These are phyloP conservation scores for Struthidea cinerea DNA, from an alignment of 2,113 vertebrate species.

Conservation along the genomic window DNA sequence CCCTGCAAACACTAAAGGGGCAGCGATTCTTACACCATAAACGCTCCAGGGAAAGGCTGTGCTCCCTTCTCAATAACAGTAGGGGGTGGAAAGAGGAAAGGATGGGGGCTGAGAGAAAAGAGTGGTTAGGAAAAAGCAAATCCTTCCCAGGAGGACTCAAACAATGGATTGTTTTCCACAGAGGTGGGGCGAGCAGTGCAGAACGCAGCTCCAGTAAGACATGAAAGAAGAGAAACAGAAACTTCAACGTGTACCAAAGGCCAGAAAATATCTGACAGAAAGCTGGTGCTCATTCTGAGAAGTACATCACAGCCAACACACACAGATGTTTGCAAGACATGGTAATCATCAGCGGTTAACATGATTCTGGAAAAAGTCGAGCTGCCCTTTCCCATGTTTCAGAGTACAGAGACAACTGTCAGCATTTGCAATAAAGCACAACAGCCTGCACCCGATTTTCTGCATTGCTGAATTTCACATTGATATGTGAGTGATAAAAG, in stretches of 20 bases:
- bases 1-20: not conserved
- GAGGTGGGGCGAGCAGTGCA: not conserved
- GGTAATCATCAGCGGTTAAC: not conserved
- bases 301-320: not conserved
- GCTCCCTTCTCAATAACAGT: not conserved
- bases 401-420: slow-evolving; percentile 13
- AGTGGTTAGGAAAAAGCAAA: not conserved
- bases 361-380: slow-evolving; percentile 27
- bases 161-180: not conserved
- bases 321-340: slow-evolving; percentile 11
- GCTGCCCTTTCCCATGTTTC: slow-evolving; percentile 18
- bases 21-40: not conserved
- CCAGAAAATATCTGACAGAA: not conserved
- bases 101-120: not conserved
- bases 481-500: too few relatives aligned
- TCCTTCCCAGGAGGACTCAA: not conserved
- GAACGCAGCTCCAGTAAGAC: not conserved
- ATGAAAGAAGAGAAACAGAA: not conserved
- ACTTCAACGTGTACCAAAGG: not conserved
- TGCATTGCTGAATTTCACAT: slow-evolving; percentile 34
- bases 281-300: not conserved
- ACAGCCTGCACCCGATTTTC: slow-evolving; percentile 10
- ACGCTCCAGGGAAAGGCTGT: not conserved
- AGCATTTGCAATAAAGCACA: not conserved
- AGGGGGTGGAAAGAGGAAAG: not conserved